Evolutionary conservation across 2,888 invertebrate species (phyloP), one percentile per base, ranked within the genome.

Genomic region (Oscheius onirici): DNA sequence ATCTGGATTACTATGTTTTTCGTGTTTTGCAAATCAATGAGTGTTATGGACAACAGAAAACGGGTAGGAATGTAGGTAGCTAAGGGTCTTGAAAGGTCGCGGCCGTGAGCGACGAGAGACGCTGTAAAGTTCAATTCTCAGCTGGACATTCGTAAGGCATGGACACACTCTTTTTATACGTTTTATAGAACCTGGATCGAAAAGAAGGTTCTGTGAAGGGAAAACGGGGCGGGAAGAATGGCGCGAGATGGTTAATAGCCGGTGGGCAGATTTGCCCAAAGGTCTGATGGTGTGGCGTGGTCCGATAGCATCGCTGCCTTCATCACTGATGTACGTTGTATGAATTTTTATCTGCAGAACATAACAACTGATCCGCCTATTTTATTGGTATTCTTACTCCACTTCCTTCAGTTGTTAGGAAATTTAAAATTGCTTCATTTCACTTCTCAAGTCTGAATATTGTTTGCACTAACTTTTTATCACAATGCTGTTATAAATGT

Each of bases 171-270:
- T 15, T 17, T 15, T 40, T 15, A 24, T 3, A 34, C 17, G 28
- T n/a, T 26, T n/a, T 22, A 49, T 49, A 24, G n/a, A 63, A 63
- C 15, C n/a, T 5, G 22, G 40, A 13, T 40, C 26, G 49, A n/a
- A 17, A 17, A 49, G 17, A 49, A n/a, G n/a, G 26, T 63, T 46
- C 49, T 26, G 63, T 63, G 24, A 20, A 17, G 49, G 49, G 26
- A 28, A 63, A 63, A 49, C 26, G 17, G 43, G 60, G 60, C 60
- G 63, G 63, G 34, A 46, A 34, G 49, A 28, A 46, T 63, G 63
- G 63, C 63, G 63, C 63, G 63, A 63, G 63, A 63, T 63, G 63
- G 49, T 46, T 63, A 46, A 63, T 63, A 63, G 63, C 49, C 63
- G 49, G 63, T 63, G 63, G 63, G 63, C 63, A 63, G 63, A 63